Evolutionary conservation across 2,113 vertebrate species (phyloP).

Genomic region (Lepidothrix coronata): DNA sequence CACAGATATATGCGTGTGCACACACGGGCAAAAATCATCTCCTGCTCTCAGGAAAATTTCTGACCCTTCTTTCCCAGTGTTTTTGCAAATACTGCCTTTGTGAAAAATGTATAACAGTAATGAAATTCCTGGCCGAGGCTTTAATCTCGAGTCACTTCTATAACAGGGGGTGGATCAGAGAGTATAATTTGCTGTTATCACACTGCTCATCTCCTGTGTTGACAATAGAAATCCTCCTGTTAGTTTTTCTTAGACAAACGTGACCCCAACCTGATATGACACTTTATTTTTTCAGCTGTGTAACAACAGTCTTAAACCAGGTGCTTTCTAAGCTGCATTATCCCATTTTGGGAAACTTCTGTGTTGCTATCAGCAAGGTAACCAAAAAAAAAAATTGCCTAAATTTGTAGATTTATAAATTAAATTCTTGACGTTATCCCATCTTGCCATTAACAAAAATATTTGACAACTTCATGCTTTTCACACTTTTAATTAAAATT

Average conservation of each 20-base stretch:
- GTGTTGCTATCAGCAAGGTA: not conserved
- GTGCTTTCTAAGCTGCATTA: conserved; percentile 44
- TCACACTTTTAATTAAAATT: not conserved
- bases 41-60: not conserved
- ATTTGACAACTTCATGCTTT: not conserved
- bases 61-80: not conserved
- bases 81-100: conserved; percentile 41
- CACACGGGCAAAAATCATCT: not conserved
- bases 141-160: conserved; percentile 72
- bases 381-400: not conserved
- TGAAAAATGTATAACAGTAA: conserved; percentile 67
- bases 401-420: not conserved
- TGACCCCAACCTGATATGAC: conserved; percentile 67
- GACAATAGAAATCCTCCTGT: conserved; percentile 76
- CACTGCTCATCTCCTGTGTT: conserved; percentile 74
- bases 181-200: conserved; percentile 71
- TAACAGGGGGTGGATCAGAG: conserved; percentile 66
- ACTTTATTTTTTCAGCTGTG: conserved; percentile 78
- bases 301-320: conserved; percentile 56
- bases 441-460: not conserved
- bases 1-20: not conserved
- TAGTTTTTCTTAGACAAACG: conserved; percentile 76
- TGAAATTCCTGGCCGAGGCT: conserved; percentile 66
- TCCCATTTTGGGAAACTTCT: not conserved
- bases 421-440: not conserved